Base-by-base conservation (phyloP, 1,140 invertebrate species). In the Acromyrmex echinatior region DNA sequence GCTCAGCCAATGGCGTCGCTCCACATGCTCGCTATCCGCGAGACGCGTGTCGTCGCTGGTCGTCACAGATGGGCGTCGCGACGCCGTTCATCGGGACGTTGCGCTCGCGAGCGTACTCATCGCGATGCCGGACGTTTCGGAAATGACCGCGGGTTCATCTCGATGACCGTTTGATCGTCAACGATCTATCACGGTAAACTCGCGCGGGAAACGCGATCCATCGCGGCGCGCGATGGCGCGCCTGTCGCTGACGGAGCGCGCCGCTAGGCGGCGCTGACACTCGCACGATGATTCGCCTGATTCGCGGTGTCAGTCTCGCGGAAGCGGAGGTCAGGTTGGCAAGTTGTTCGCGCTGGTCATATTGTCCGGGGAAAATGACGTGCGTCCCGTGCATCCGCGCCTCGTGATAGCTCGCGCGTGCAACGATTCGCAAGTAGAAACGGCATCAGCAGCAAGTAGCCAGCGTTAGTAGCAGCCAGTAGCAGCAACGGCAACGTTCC, bases 281-380 rank as follows among this genome's bases (percentile, higher is more conserved):
- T 73, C 39, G 88, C 86, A 86, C 88, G 63, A 90, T 89, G 91
- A 92, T 87, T 92, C 66, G 88, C 56, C 87, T 45, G 80, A 87
- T 88, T 92, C 74, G 74, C 65, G 14, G 73, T 87, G 91, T 89
- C 90, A 93, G 93, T 94, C 91, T 92, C 78, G 87, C 92, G 92
- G 86, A 92, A 92, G 91, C 86, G 86, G 91, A 90, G 95, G 93
- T 93, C 92, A 92, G 93, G 91, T 94, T 95, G 94, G 94, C 95
- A 95, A 14, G 90, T 85, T 88, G 82, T 16, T 84, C 89, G 82
- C 86, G 78, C 31, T 88, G 86, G 63, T 87, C 89, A 94, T 95
- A 94, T 95, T 90, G 94, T 90, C 31, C 92, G 87, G 94, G 95
- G 96, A 74, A 96, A 96, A 96, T 96, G 96, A 96, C 96, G 96